These are phyloP conservation scores for Platygyra sinensis DNA, from an alignment of 64 coral and sea anemone species.

Conservation along the genomic window DNA sequence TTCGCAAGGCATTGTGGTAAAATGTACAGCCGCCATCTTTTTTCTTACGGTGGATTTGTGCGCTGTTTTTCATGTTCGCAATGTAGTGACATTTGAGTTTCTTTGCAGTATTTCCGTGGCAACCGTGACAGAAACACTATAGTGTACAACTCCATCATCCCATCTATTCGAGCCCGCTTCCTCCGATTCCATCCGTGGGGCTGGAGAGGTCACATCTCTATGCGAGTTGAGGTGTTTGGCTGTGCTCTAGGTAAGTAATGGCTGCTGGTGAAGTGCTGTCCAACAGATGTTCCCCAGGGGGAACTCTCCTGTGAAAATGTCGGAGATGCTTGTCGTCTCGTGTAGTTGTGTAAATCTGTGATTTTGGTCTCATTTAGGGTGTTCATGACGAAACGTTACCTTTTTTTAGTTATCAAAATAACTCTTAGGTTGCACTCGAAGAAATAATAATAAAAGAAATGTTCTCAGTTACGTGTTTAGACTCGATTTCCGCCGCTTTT, in stretches of 20 bases:
- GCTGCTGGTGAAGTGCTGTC: not conserved
- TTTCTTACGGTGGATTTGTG: too few relatives aligned
- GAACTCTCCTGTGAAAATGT: not conserved
- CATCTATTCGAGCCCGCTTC: slow-evolving; percentile 61
- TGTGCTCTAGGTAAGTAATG: slow-evolving; percentile 43
- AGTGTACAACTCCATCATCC: slow-evolving; percentile 56
- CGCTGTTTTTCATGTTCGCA: not conserved
- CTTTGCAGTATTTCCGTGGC: slow-evolving; percentile 50
- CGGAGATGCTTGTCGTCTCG: too few relatives aligned
- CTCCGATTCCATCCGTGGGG: slow-evolving; percentile 44
- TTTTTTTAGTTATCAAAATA: too few relatives aligned
- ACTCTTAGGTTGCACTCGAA: too few relatives aligned
- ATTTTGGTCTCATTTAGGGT: not conserved
- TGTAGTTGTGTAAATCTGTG: too few relatives aligned
- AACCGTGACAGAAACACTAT: slow-evolving; percentile 65
- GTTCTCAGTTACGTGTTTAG: too few relatives aligned
- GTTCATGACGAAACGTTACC: too few relatives aligned
- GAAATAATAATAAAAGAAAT: too few relatives aligned
- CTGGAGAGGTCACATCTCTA: slow-evolving; percentile 49
- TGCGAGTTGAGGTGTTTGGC: slow-evolving; percentile 63
- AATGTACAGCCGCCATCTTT: too few relatives aligned
- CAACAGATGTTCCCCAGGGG: too few relatives aligned
- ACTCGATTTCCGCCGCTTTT: too few relatives aligned
- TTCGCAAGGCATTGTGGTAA: too few relatives aligned
- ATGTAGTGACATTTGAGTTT: not conserved